Conservation (phyloP, 1,140 invertebrate genomes). For the Drepana arcuata region DNA sequence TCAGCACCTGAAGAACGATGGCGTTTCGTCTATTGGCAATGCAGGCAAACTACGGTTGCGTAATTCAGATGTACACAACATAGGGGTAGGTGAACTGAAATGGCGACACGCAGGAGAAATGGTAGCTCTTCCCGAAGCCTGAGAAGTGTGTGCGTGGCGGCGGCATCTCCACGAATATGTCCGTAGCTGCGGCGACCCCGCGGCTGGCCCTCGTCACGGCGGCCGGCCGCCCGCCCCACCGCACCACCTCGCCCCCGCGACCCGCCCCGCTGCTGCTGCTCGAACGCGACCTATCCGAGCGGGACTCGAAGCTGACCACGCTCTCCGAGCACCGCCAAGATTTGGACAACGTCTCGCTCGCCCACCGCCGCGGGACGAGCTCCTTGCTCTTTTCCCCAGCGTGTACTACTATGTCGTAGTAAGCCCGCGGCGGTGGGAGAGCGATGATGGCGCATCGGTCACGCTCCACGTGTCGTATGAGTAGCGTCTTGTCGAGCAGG, state of each 20-base stretch:
- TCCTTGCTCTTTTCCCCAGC: slow-evolving; percentile 34
- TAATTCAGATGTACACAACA: slow-evolving; percentile 57
- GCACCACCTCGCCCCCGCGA: slow-evolving; percentile 44
- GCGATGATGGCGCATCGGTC: slow-evolving; percentile 63
- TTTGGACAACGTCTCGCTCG: slow-evolving; percentile 54
- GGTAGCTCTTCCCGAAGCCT: slow-evolving; percentile 67
- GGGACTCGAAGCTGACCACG: slow-evolving; percentile 39
- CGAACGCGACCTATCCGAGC: slow-evolving; percentile 38
- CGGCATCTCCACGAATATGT: slow-evolving; percentile 58
- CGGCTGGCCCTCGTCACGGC: slow-evolving; percentile 66
- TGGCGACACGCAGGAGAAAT: slow-evolving; percentile 70
- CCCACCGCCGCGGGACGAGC: slow-evolving; percentile 37
- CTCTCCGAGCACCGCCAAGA: slow-evolving; percentile 63
- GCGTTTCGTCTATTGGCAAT: too few species aligned
- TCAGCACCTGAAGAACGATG: too few species aligned
- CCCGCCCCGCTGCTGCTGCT: slow-evolving; percentile 35
- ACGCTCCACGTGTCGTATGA: slow-evolving; percentile 53
- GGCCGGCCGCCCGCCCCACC: slow-evolving; percentile 54
- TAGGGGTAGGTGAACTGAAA: slow-evolving; percentile 67
- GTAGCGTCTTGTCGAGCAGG: slow-evolving; percentile 54
- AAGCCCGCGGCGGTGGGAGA: slow-evolving; percentile 50
- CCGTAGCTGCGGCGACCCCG: slow-evolving; percentile 52
- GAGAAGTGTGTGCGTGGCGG: slow-evolving; percentile 62
- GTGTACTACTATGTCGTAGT: slow-evolving; percentile 52
- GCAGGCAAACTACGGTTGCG: too few species aligned